Percentiles rank a stretch among this genome's conserved stretches.
These are phyloP conservation scores for Marmota monax DNA, from an alignment of 2,113 vertebrate genomes.

Conservation along the genomic window DNA sequence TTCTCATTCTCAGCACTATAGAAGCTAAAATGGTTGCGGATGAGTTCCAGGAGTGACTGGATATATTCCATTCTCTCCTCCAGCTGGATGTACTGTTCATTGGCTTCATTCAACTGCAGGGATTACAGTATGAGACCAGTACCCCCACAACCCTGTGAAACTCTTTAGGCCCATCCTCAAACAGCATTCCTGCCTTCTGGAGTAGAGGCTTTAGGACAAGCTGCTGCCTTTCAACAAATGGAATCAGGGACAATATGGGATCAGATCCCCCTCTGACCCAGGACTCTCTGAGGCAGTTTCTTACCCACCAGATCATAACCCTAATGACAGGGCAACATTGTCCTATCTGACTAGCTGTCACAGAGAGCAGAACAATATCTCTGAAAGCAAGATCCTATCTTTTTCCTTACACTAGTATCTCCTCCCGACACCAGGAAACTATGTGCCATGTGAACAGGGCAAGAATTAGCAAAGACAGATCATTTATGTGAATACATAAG, in stretches of 20 bases:
- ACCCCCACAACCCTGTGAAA: not conserved
- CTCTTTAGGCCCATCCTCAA: not conserved
- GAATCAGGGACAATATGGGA: not conserved
- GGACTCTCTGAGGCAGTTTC: not conserved
- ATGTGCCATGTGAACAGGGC: not conserved
- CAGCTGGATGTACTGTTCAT: conserved; percentile 74
- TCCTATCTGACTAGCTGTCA: not conserved
- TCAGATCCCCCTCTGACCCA: not conserved
- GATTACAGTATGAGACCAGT: conserved; percentile 20
- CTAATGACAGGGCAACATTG: not conserved
- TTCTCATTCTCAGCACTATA: conserved; percentile 81
- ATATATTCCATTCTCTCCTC: conserved; percentile 86
- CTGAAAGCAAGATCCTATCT: not conserved
- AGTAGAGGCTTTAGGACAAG: not conserved
- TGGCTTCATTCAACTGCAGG: conserved; percentile 87
- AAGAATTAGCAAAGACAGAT: not conserved
- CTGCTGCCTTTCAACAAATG: not conserved
- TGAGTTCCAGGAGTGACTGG: conserved; percentile 85
- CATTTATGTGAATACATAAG: not conserved
- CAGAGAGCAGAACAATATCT: not conserved
- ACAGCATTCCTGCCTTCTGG: not conserved
- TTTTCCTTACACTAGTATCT: not conserved
- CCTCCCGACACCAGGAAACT: not conserved
- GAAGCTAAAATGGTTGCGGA: conserved; percentile 80
- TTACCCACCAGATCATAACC: not conserved